These are phyloP conservation scores for Hermatobates lingyangjiaoensis DNA, from an alignment of 1,140 invertebrate genomes.

Conservation along the genomic window DNA sequence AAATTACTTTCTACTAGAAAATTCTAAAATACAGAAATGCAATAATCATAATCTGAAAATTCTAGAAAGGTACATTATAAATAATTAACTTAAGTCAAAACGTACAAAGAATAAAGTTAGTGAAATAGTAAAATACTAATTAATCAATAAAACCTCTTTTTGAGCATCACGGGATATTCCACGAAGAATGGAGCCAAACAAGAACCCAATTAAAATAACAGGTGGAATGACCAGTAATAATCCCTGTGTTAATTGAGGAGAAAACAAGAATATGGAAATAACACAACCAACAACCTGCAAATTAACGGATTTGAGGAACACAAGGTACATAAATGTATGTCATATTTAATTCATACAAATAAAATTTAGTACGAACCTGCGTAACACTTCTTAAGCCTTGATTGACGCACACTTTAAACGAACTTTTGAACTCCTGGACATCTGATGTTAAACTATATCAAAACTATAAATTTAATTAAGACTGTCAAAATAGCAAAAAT, in stretches of 20 bases:
- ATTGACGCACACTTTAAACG: slow-evolving; percentile 78
- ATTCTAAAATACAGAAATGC: too few species aligned
- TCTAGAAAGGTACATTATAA: too few species aligned
- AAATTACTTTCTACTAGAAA: too few species aligned
- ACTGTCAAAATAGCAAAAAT: too few species aligned
- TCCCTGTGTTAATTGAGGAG: slow-evolving; percentile 66
- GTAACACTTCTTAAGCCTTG: slow-evolving; percentile 68
- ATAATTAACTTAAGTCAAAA: too few species aligned
- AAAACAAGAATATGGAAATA: slow-evolving; percentile 58
- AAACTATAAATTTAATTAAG: too few species aligned
- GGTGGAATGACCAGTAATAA: slow-evolving; percentile 65
- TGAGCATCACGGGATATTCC: slow-evolving; percentile 55
- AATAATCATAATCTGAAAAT: too few species aligned
- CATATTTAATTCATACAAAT: background rate
- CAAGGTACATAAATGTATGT: background rate
- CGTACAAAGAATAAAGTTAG: too few species aligned
- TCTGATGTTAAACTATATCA: slow-evolving; percentile 76
- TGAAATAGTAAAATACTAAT: too few species aligned
- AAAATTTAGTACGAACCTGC: slow-evolving; percentile 29
- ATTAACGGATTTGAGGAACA: slow-evolving; percentile 1
- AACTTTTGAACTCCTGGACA: slow-evolving; percentile 92
- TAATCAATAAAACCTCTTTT: too few species aligned
- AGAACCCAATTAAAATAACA: slow-evolving; percentile 54
- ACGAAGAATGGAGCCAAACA: slow-evolving; percentile 51
- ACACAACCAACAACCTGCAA: slow-evolving; percentile 53